Evolutionary conservation across 2,888 invertebrate genomes (phyloP).

Genomic region (Noctua comes): DNA sequence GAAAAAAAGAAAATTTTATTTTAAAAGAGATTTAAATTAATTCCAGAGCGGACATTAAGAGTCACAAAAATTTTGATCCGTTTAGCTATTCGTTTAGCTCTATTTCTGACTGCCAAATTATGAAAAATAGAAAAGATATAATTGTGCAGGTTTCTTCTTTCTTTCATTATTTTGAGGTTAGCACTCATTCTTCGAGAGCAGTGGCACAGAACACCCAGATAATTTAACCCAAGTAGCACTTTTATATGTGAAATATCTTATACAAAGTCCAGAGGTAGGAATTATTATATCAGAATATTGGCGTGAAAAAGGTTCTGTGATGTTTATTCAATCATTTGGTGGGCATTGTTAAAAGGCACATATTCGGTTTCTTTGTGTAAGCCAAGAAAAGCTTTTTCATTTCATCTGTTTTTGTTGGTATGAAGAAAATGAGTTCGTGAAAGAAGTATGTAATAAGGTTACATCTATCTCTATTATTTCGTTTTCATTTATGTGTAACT

Average conservation of each 20-base stretch:
- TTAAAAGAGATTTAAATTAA: too few relatives aligned
- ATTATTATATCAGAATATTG: constrained; percentile 30
- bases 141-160: background rate
- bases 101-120: background rate
- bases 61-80: too few relatives aligned
- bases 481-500: background rate
- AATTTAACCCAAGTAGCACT: constrained; percentile 4
- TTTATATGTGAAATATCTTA: constrained; percentile 11
- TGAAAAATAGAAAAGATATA: background rate
- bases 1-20: too few relatives aligned
- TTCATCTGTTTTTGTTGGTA: constrained; percentile 45
- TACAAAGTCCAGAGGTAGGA: constrained; percentile 2
- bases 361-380: constrained; percentile 38
- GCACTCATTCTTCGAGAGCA: background rate
- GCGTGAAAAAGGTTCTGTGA: constrained; percentile 30
- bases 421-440: constrained; percentile 14
- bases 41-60: too few relatives aligned
- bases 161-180: background rate
- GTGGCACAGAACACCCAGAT: constrained; percentile 10
- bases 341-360: constrained; percentile 43
- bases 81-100: background rate
- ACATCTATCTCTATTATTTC: background rate
- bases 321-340: constrained; percentile 51
- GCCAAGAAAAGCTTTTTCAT: constrained; percentile 33
- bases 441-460: background rate